A percentile compares a stretch with the other conserved stretches of the same genome.
Conservation (phyloP, 2,888 invertebrate species). For the Parthenolecanium corni region DNA sequence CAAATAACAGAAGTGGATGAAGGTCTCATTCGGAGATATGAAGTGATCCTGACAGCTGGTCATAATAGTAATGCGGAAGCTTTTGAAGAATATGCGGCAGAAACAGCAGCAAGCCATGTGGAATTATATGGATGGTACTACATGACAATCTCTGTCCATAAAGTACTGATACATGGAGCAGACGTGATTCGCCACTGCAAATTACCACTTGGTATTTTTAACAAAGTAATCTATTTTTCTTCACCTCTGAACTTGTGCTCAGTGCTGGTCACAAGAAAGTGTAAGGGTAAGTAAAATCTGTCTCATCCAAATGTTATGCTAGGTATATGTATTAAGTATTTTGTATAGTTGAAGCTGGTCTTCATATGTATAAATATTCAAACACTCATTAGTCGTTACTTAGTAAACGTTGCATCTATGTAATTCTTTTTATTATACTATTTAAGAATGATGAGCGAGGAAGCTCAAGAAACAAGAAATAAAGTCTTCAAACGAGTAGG, state of each 20-base stretch:
- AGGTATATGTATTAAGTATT: too few relatives aligned
- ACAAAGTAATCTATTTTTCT: too few relatives aligned
- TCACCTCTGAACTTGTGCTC: too few relatives aligned
- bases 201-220: conserved; percentile 30
- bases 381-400: too few relatives aligned
- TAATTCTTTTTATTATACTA: too few relatives aligned
- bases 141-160: conserved; percentile 33
- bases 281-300: too few relatives aligned
- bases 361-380: too few relatives aligned
- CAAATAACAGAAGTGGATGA: conserved; percentile 31
- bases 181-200: conserved; percentile 29
- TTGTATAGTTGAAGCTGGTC: too few relatives aligned
- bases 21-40: conserved; percentile 29
- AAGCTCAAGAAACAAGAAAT: conserved; percentile 32
- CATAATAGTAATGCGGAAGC: conserved; percentile 27
- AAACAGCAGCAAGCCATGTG: conserved; percentile 32
- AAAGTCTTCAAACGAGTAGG: conserved; percentile 25
- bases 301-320: too few relatives aligned
- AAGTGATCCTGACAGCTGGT: conserved; percentile 30
- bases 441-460: conserved; percentile 33
- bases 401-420: too few relatives aligned
- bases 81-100: conserved; percentile 27
- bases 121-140: conserved; percentile 32
- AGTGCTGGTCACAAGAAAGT: too few relatives aligned
- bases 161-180: too few relatives aligned